Percentiles rank a stretch among this genome's conserved stretches.
phyloP scores from a whole-genome alignment of 64 coral and sea anemone species.

The Orbicella faveolata region DNA sequence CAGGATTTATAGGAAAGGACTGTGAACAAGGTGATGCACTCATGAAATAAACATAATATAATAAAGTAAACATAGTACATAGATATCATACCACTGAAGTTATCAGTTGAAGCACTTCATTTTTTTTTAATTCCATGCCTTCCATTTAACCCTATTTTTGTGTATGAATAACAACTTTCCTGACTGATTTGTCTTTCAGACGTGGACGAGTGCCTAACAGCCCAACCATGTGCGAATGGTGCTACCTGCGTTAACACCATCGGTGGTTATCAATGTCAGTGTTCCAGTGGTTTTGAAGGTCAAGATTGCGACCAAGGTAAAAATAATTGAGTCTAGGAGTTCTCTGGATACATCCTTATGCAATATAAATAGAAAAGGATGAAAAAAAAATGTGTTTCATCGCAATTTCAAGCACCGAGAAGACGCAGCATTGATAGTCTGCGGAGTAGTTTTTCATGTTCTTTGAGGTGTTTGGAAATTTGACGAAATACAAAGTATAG shows the following conservation, averaged over 20 bases:
- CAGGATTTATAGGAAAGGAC: conserved; percentile 39
- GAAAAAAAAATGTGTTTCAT: background rate
- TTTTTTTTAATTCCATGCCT: background rate
- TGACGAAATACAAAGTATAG: too few species aligned
- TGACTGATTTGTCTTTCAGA: background rate
- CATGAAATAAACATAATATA: background rate
- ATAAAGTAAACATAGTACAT: too few species aligned
- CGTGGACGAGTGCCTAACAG: conserved; percentile 14
- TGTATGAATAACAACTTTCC: too few species aligned
- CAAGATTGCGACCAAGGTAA: conserved; percentile 56
- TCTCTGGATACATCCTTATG: background rate
- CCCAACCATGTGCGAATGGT: conserved; percentile 56
- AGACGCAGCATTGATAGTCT: too few species aligned
- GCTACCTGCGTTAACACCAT: conserved; percentile 54
- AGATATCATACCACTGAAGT: too few species aligned
- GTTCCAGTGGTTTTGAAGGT: conserved; percentile 46
- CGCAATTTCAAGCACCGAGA: background rate
- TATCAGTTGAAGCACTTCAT: background rate
- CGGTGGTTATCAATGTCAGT: conserved; percentile 60
- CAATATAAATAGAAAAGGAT: background rate
- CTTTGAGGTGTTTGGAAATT: too few species aligned
- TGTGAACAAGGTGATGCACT: conserved; percentile 25
- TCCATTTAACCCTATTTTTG: too few species aligned
- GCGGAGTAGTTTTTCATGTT: too few species aligned
- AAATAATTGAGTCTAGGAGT: background rate